Percentiles rank a stretch among this genome's conserved stretches.
These are phyloP conservation scores for Pomatostomus ruficeps DNA, from an alignment of 2,113 vertebrate genomes.

Conservation along the genomic window DNA sequence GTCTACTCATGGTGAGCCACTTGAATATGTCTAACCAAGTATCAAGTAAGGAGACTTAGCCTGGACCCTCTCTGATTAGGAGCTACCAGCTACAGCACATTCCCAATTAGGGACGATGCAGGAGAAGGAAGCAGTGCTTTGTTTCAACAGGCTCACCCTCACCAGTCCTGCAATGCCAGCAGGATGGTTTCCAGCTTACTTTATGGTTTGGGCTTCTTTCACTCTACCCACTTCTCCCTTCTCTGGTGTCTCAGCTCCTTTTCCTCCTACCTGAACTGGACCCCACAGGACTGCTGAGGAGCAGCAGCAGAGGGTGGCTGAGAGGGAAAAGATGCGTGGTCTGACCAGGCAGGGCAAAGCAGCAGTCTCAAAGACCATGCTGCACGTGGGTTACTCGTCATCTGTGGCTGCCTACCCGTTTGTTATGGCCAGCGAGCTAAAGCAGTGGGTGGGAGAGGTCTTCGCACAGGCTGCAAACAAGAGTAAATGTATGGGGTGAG, in stretches of 20 bases:
- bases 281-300: accelerated
- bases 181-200: background rate
- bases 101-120: background rate
- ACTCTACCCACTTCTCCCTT: background rate
- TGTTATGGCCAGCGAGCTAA: background rate
- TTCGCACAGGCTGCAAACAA: background rate
- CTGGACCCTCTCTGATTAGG: background rate
- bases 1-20: background rate
- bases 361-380: background rate
- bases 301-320: background rate
- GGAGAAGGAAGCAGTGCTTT: background rate
- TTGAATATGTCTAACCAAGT: background rate
- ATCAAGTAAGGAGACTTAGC: background rate
- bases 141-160: background rate
- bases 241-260: background rate
- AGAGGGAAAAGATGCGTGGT: background rate
- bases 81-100: background rate
- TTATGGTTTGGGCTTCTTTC: background rate
- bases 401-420: background rate
- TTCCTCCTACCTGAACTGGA: background rate
- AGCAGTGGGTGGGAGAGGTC: background rate
- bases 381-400: background rate
- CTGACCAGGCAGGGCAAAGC: background rate
- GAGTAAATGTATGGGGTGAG: accelerated
- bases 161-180: background rate